phyloP scores from a whole-genome alignment of 2,888 invertebrate genomes.

The Colletes collaris region DNA sequence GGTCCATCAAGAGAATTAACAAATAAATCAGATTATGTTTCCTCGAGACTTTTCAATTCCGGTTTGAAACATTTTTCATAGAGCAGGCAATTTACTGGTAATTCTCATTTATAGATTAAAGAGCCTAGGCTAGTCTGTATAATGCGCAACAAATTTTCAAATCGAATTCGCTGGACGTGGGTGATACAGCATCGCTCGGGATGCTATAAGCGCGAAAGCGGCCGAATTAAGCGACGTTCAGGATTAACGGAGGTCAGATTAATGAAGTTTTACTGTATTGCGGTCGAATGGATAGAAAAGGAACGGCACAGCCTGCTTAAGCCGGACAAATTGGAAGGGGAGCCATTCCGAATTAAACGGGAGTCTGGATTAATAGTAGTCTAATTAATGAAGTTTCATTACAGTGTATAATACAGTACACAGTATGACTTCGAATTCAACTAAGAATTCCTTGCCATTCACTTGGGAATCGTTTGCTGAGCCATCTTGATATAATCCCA shows the following conservation, averaged over 20 bases:
- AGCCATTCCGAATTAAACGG: constrained; percentile 25
- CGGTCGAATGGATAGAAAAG: constrained; percentile 27
- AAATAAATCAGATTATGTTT: too few relatives aligned
- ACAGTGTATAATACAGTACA: neutral
- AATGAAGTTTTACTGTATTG: constrained; percentile 50
- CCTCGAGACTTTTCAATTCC: too few relatives aligned
- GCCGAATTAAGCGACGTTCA: constrained; percentile 37
- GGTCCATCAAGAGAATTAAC: too few relatives aligned
- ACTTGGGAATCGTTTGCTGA: too few relatives aligned
- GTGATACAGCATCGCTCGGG: neutral
- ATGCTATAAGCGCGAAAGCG: constrained; percentile 7
- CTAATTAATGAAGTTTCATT: constrained; percentile 38
- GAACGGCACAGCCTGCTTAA: constrained; percentile 45
- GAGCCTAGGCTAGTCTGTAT: too few relatives aligned
- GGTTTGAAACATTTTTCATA: too few relatives aligned
- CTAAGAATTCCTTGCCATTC: too few relatives aligned
- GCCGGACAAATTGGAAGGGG: constrained; percentile 43
- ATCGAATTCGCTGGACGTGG: too few relatives aligned
- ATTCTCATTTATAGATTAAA: too few relatives aligned
- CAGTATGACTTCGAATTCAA: neutral
- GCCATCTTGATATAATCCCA: too few relatives aligned
- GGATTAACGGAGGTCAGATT: constrained; percentile 45
- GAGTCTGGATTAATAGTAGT: constrained; percentile 23
- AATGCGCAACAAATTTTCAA: too few relatives aligned
- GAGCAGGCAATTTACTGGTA: too few relatives aligned